Evolutionary conservation across 2,888 invertebrate genomes (phyloP).

Genomic region (Drosophila hamatofila): DNA sequence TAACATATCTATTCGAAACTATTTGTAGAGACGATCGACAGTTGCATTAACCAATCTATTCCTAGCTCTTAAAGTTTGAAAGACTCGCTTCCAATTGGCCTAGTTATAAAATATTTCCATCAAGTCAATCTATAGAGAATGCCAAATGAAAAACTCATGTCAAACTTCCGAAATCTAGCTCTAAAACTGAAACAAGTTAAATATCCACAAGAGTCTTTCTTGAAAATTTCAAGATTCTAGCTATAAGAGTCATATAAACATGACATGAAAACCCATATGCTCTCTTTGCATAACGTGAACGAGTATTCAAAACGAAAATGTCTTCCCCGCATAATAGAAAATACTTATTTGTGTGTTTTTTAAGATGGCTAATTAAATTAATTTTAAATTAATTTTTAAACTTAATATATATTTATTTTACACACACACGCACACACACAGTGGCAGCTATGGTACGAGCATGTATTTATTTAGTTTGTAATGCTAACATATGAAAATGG

Average conservation of each 20-base stretch:
- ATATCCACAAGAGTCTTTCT: not conserved
- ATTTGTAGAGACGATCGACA: too few relatives aligned
- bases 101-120: too few relatives aligned
- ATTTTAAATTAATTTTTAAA: conserved; percentile 18
- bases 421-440: conserved; percentile 20
- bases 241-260: too few relatives aligned
- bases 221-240: not conserved
- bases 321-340: conserved; percentile 55
- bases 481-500: conserved; percentile 50
- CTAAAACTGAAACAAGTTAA: not conserved
- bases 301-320: conserved; percentile 34
- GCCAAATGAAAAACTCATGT: too few relatives aligned
- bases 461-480: conserved; percentile 55
- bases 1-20: too few relatives aligned
- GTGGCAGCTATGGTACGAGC: conserved; percentile 12
- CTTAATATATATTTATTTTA: not conserved
- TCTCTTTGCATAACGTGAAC: not conserved
- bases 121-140: too few relatives aligned
- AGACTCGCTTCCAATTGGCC: too few relatives aligned
- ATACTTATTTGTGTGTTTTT: conserved; percentile 35
- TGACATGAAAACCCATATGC: not conserved
- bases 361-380: conserved; percentile 6
- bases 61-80: too few relatives aligned
- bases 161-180: not conserved
- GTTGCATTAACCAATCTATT: too few relatives aligned